Conservation (phyloP, 1,140 invertebrate species). For the Fopius arisanus region DNA sequence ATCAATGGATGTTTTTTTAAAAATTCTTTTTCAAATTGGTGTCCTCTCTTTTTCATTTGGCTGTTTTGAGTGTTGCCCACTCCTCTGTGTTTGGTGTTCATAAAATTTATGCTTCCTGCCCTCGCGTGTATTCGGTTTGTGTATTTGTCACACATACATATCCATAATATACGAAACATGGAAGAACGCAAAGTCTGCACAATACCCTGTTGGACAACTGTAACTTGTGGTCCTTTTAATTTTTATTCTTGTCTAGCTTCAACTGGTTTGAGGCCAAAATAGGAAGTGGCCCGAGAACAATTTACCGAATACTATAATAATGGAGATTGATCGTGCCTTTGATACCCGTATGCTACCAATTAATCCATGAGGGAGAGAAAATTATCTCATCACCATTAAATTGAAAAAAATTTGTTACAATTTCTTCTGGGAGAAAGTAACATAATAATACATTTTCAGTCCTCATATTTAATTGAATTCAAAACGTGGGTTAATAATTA, state of each 20-base stretch:
- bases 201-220: not conserved
- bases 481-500: too few species aligned
- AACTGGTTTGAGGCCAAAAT: not conserved
- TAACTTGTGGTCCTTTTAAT: not conserved
- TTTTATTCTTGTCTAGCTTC: not conserved
- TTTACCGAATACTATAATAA: not conserved
- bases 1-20: not conserved
- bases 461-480: not conserved
- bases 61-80: not conserved
- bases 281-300: not conserved
- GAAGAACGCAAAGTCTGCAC: not conserved
- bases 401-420: too few species aligned
- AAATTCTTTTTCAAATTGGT: not conserved
- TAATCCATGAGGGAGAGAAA: not conserved
- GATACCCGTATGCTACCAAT: slow-evolving; percentile 35
- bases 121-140: slow-evolving; percentile 32
- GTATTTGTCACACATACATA: slow-evolving; percentile 17
- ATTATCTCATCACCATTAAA: too few species aligned
- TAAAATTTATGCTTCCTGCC: slow-evolving; percentile 62
- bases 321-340: slow-evolving; percentile 37
- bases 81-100: slow-evolving; percentile 55
- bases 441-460: too few species aligned
- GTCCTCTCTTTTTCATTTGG: not conserved
- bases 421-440: too few species aligned
- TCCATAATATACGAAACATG: not conserved